Base-by-base conservation (phyloP, 92 coral and sea anemone species). In the Heliopora coerulea region DNA sequence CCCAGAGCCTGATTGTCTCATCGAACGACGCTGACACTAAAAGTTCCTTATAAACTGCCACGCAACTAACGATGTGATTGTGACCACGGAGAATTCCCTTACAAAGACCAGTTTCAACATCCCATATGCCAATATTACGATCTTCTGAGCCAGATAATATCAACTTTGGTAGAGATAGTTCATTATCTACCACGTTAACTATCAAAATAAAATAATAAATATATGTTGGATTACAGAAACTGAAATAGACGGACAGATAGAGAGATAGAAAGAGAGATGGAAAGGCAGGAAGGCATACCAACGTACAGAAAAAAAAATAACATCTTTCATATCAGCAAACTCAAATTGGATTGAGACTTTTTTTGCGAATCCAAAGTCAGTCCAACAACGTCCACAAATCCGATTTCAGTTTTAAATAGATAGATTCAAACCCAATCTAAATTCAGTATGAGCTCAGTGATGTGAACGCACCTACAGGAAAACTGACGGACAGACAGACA, bases 141-240 rank as follows among this genome's bases (percentile, higher is more conserved):
- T 91, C 97, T 19, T 69, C 82, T 5, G 96, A 87, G 19, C 91
- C 96, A 28, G 96, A 89, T 27, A 87, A 75, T 21, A 91, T 58
- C 2, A 91, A 66, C 52, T 46, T 2, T 46, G 52, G 52, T 46
- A 46, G n/a, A 15, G 14, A 46, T 8, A n/a, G 52, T 15, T 46
- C 52, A 8, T 46, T 46, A 46, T 7, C n/a, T 46, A 46, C 14
- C 2, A 6, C 2, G 15, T 46, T 46, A 46, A 46, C 52, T 46
- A 46, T 7, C 7, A 15, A 46, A 2, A 15, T 46, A 46, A 15
- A 46, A 46, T 5, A 37, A 37, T 4, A 37, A 37, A 37, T 37
- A 37, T 5, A 37, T 37, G 12, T 37, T 37, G 42, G 42, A 4
- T 37, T 37, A 1, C n/a, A 25, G 3, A 11, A 3, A 9, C 33